phyloP scores from a whole-genome alignment of 2,113 vertebrate species.

The Cairina moschata region DNA sequence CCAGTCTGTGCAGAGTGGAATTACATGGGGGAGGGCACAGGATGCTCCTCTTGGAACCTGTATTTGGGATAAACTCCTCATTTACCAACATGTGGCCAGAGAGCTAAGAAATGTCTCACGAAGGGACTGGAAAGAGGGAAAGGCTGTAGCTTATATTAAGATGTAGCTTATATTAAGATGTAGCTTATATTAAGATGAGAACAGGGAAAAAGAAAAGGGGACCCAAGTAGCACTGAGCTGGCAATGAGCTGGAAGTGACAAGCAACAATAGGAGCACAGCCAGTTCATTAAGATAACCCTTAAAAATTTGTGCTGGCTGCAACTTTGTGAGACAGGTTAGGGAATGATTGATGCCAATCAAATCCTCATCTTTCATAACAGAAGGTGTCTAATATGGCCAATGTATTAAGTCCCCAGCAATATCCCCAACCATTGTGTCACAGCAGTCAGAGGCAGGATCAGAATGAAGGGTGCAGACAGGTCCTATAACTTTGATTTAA shows the following conservation, averaged over 20 bases:
- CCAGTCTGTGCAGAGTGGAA: background rate
- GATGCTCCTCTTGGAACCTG: background rate
- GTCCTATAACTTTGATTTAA: constrained; percentile 66
- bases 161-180: background rate
- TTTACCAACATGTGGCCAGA: background rate
- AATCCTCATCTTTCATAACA: constrained; percentile 28
- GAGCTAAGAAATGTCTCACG: background rate
- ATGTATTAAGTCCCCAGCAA: constrained; percentile 68
- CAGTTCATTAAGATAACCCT: constrained; percentile 72
- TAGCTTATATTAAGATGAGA: background rate
- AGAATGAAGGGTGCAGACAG: constrained; percentile 52
- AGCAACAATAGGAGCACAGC: constrained; percentile 12
- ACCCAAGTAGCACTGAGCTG: background rate
- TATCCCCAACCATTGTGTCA: constrained; percentile 60
- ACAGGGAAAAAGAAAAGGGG: background rate
- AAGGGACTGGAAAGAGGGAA: background rate
- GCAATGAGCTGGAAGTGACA: constrained; percentile 18
- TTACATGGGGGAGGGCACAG: background rate
- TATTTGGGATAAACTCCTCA: background rate
- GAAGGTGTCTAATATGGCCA: constrained; percentile 35
- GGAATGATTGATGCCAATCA: constrained; percentile 76
- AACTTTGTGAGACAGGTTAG: constrained; percentile 60
- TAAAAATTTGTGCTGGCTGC: constrained; percentile 64
- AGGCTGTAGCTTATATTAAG: background rate
- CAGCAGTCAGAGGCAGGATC: constrained; percentile 41